Conservation (phyloP, 2,888 invertebrate species). For the Lycophotia porphyrea region DNA sequence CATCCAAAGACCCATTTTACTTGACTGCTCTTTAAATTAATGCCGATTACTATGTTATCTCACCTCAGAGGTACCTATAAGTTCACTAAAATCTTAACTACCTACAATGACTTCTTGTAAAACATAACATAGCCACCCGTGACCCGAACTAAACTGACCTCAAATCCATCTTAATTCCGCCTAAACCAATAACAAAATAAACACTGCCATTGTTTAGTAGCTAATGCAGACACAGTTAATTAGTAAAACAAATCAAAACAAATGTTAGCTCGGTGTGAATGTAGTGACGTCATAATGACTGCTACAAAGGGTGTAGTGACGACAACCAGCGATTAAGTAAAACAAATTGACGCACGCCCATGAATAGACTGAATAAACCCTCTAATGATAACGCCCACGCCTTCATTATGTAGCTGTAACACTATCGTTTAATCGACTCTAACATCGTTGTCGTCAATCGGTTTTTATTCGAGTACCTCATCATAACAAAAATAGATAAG, state of each 20-base stretch:
- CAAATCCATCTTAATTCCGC: constrained; percentile 38
- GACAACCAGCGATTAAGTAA: constrained; percentile 79
- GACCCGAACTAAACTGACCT: constrained; percentile 14
- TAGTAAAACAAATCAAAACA: constrained; percentile 69
- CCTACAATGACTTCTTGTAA: constrained; percentile 19
- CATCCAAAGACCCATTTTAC: constrained; percentile 16
- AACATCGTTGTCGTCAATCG: constrained; percentile 58
- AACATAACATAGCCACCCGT: constrained; percentile 9
- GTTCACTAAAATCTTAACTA: not conserved
- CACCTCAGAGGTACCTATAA: not conserved
- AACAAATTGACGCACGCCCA: constrained; percentile 86
- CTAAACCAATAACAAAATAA: constrained; percentile 67
- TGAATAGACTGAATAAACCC: constrained; percentile 71
- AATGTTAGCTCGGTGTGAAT: constrained; percentile 70
- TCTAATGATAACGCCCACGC: constrained; percentile 80
- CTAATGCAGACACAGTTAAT: constrained; percentile 66
- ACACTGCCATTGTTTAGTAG: constrained; percentile 58
- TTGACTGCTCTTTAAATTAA: constrained; percentile 4
- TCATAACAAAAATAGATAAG: constrained; percentile 47
- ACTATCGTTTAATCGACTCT: constrained; percentile 71
- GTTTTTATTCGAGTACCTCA: constrained; percentile 40
- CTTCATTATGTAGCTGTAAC: constrained; percentile 76
- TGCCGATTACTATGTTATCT: not conserved
- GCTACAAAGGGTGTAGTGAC: constrained; percentile 77
- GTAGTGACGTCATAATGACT: constrained; percentile 54